Base-by-base conservation (phyloP, 2,797 vertebrate genomes). In the Pantherophis alleghaniensis region DNA sequence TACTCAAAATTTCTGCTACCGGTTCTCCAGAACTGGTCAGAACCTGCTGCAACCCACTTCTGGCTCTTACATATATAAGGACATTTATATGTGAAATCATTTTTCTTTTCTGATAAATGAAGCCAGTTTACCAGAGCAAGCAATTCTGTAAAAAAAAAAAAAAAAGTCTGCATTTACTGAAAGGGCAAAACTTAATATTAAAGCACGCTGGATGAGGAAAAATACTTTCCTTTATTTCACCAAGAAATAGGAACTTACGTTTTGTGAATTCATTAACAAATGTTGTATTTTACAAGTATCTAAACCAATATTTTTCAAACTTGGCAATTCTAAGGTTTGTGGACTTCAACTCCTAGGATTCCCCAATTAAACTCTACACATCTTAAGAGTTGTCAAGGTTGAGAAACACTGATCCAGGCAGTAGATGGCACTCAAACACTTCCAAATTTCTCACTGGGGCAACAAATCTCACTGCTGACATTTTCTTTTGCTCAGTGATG, bases 341-440 rank as follows among this genome's bases (percentile, higher is more conserved):
- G 20, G 20, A 59, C 57, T 59, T 59, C 57, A 59, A 20, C 5
- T 22, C 57, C 57, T 59, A 22, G 57, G 57, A 59, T 59, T 22
- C 20, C 57, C 18, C 57, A 59, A 20, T 22, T 59, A 59, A 59
- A 59, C 57, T 7, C 57, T 59, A 59, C 18, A 59, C 57, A 59
- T 22, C 2, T 59, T 59, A 57, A 51, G 6, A 59, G 57, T 59
- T 59, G 60, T 26, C 60, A 61, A 61, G 60, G 60, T 26, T 61
- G 60, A 61, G 60, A 61, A 61, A 26, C 60, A 61, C 60, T 26
- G 42, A 18, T n/a, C 3, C 28, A 2, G 57, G 91, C 97, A 93
- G 94, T 91, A 97, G 96, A 60, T 96, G 97, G 96, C 96, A 94
- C 90, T 95, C 91, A 47, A 26, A 91, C 92, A 87, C 96, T 94